Percentiles rank a stretch among this genome's conserved stretches.
phyloP scores from a whole-genome alignment of 2,888 invertebrate species.

The Xanthostigma xanthostigma region DNA sequence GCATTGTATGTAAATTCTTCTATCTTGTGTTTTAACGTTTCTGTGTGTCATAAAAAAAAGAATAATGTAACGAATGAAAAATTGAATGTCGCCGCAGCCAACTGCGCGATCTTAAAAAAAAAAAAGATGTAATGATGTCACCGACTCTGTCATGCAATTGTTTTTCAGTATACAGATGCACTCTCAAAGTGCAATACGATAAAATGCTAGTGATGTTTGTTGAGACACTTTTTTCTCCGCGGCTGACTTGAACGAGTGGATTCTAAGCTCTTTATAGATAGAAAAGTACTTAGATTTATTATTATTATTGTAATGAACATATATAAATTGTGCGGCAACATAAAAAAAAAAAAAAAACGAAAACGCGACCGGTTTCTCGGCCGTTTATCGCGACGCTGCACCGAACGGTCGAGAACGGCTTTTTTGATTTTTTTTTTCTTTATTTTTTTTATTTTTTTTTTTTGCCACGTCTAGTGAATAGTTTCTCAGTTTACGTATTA shows the following conservation, averaged over 20 bases:
- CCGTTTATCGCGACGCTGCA: no score
- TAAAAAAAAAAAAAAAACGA: not conserved
- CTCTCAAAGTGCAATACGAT: constrained; percentile 16
- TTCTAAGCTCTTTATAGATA: constrained; percentile 13
- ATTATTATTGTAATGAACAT: not conserved
- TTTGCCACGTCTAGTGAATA: constrained; percentile 5
- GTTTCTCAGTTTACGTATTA: no score
- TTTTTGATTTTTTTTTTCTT: not conserved
- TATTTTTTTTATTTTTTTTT: constrained; percentile 18
- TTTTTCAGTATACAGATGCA: constrained; percentile 19
- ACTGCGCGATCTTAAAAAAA: constrained; percentile 2
- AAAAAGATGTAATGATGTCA: not conserved
- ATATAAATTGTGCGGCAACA: not conserved
- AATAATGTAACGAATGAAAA: constrained; percentile 9
- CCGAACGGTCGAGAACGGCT: no score
- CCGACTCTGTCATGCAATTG: constrained; percentile 15
- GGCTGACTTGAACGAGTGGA: no score
- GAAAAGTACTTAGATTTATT: not conserved
- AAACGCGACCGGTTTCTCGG: not conserved
- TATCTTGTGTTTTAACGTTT: no score
- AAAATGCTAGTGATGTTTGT: constrained; percentile 15
- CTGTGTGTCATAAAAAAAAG: no score
- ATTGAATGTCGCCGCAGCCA: constrained; percentile 10
- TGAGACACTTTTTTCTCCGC: not conserved
- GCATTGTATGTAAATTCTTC: no score